Evolutionary conservation across 1,140 invertebrate species (phyloP).

Genomic region (Chionoecetes opilio): DNA sequence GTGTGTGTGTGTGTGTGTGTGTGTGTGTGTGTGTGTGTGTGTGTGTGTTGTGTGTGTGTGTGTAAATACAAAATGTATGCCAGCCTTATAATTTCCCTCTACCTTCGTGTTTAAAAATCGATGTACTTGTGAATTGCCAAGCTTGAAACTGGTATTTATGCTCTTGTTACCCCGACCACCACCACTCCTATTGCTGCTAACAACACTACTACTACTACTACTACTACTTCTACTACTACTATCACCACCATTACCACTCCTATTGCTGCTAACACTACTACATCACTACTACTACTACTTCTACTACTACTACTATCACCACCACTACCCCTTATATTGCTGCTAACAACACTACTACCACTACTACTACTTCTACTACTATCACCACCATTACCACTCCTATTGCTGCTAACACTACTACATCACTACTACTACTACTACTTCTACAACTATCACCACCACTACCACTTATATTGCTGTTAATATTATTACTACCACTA

Average conservation of each 20-base stretch:
- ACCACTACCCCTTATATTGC: neutral
- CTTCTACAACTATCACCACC: neutral
- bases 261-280: neutral
- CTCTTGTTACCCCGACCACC: neutral
- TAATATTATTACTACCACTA: neutral
- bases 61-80: too few species aligned
- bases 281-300: neutral
- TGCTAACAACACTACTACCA: neutral
- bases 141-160: too few species aligned
- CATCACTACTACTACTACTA: slow-evolving; percentile 7
- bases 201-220: slow-evolving; percentile 19
- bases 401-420: slow-evolving; percentile 7
- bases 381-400: too few species aligned
- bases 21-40: too few species aligned
- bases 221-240: neutral
- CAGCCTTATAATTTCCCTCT: too few species aligned
- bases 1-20: too few species aligned
- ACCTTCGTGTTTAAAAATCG: too few species aligned
- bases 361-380: neutral
- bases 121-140: too few species aligned
- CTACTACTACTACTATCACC: neutral
- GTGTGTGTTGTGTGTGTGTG: too few species aligned
- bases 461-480: neutral
- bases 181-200: neutral
- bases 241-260: neutral